Base-by-base conservation (phyloP, 2,888 invertebrate genomes). In the Cordilura impudica region DNA sequence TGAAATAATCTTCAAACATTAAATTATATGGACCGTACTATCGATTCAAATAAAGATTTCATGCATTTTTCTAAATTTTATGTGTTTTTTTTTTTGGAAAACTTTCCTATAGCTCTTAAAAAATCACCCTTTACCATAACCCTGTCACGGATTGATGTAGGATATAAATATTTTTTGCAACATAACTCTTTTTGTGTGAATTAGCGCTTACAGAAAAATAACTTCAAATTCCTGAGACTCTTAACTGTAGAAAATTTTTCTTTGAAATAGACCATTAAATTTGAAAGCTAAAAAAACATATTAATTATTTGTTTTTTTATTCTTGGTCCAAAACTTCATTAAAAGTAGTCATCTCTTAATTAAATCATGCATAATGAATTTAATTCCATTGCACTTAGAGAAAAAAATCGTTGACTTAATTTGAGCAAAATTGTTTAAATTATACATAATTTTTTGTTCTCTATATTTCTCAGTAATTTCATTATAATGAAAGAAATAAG, bases 341-440 rank as follows among this genome's bases (percentile, higher is more conserved):
- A 72, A 39, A 67, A 81, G 66, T 69, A 78, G 74, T 76, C 75
- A 65, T 74, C 78, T 74, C 78, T 79, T 79, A 65, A 79, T 79
- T 79, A 79, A 74, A 79, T 54, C 74, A 70, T 66, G 65, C 78
- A 74, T 70, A 79, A 79, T 79, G 74, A 39, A 74, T 74, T 74
- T 66, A 74, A 79, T 74, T 74, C 69, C 69, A 73, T 70, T 72
- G 67, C 67, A 61, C 72, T 72, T 67, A 49, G 54, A 66, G 54
- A 61, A 61, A 8, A 61, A 47, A 66, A 53, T 47, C 18, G 54
- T 66, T 67, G 67, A 54, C 66, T 67, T 67, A 47, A 72, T 66
- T 66, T 65, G 66, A 77, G 54, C 45, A 67, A 61, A 66, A 61
- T 53, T 66, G 14, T 67, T 61, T 54, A 21, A 8, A 39, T 54